phyloP scores from a whole-genome alignment of 2,797 vertebrate species.

The Atherinosoma microstoma region DNA sequence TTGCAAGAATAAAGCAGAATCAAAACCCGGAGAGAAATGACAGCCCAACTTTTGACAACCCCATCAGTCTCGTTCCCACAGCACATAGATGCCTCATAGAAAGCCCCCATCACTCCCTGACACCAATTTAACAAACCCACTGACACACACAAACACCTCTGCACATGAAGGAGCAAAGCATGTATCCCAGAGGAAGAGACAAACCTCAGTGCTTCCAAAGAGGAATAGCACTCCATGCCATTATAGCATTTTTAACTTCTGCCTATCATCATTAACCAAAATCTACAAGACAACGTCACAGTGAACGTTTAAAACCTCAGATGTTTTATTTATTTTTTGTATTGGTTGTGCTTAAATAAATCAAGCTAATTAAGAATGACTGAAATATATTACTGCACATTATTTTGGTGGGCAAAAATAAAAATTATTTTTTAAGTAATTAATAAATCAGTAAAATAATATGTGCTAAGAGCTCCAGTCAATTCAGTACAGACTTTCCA shows the following conservation, averaged over 20 bases:
- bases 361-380: not conserved
- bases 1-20: not conserved
- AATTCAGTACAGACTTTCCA: not conserved
- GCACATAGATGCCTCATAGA: slow-evolving; percentile 28
- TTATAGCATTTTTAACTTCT: not conserved
- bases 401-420: not conserved
- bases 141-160: slow-evolving; percentile 19
- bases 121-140: slow-evolving; percentile 58
- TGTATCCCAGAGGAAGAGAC: not conserved
- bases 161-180: slow-evolving; percentile 41
- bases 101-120: slow-evolving; percentile 49
- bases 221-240: slow-evolving; percentile 9
- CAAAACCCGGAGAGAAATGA: slow-evolving; percentile 17
- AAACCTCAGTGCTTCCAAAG: slow-evolving; percentile 41
- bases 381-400: no score
- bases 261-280: not conserved
- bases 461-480: no score
- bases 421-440: not conserved
- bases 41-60: slow-evolving; percentile 25
- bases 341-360: not conserved
- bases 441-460: not conserved
- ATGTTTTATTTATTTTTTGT: not conserved
- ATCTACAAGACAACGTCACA: not conserved
- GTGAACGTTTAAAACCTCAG: not conserved
- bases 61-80: slow-evolving; percentile 3